These are phyloP conservation scores for Zaprionus lachaisei DNA, from an alignment of 1,140 invertebrate genomes.

Conservation along the genomic window DNA sequence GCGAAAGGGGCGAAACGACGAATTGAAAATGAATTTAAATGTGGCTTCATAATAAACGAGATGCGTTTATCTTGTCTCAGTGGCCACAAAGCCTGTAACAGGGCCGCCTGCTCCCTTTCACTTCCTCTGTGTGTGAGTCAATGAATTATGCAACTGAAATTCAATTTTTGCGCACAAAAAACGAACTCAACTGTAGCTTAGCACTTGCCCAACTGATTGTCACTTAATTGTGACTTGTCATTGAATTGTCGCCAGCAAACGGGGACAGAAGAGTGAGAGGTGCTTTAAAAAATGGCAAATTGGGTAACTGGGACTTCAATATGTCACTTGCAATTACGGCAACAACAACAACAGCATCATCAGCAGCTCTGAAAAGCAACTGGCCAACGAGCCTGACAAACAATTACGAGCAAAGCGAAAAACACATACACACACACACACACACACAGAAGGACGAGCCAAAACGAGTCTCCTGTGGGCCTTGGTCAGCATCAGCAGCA, in stretches of 20 bases:
- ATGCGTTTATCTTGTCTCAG: conserved; percentile 47
- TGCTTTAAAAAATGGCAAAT: conserved; percentile 19
- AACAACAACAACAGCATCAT: conserved; percentile 18
- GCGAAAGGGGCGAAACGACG: conserved; percentile 20
- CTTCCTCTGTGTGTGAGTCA: conserved; percentile 28
- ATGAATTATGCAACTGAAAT: conserved; percentile 78
- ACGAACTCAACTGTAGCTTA: conserved; percentile 38
- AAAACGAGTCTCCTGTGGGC: conserved; percentile 49
- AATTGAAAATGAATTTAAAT: conserved; percentile 81
- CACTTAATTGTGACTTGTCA: conserved; percentile 65
- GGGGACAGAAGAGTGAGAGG: not conserved
- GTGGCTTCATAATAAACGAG: conserved; percentile 73
- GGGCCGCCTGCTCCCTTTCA: not conserved
- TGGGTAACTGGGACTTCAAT: conserved; percentile 54
- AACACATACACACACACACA: conserved; percentile 13
- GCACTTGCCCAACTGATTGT: conserved; percentile 53
- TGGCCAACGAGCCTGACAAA: conserved; percentile 71
- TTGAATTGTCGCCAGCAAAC: conserved; percentile 7
- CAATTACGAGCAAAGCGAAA: conserved; percentile 67
- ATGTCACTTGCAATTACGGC: conserved; percentile 74
- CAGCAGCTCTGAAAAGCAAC: conserved; percentile 22
- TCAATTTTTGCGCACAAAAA: conserved; percentile 53
- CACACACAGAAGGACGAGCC: conserved; percentile 25
- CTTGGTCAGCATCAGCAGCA: conserved; percentile 34
- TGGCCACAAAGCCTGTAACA: not conserved